Conservation (phyloP, 2,113 vertebrate genomes). For the Emydura subglobosa region DNA sequence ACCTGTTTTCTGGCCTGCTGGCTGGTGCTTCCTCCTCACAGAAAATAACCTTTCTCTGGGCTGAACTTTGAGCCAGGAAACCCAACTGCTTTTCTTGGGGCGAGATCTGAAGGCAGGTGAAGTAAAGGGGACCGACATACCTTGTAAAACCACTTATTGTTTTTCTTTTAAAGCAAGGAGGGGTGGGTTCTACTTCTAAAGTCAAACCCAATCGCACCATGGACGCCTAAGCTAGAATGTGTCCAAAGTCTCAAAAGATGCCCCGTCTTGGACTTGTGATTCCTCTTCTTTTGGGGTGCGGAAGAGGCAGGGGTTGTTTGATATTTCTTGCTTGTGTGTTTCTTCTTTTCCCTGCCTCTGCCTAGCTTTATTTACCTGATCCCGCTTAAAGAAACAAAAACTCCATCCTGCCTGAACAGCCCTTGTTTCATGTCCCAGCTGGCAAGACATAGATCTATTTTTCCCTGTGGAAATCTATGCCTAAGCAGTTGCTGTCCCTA, state of each 20-base stretch:
- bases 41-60: background rate
- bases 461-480: background rate
- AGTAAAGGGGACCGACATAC: background rate
- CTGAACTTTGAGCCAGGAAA: background rate
- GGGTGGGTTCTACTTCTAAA: background rate
- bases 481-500: background rate
- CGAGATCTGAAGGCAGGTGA: background rate
- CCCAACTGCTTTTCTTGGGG: background rate
- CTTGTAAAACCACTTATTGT: background rate
- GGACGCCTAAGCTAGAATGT: background rate
- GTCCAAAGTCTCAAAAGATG: background rate
- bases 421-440: background rate
- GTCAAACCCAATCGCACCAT: background rate
- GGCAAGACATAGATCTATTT: background rate
- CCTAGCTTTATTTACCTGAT: background rate
- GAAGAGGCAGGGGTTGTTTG: background rate
- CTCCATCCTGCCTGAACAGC: background rate
- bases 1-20: background rate
- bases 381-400: background rate
- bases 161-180: accelerated
- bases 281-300: background rate
- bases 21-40: background rate
- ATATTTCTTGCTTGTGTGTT: background rate
- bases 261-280: too few relatives aligned
- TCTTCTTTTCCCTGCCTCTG: background rate